phyloP scores from a whole-genome alignment of 2,797 vertebrate genomes.

The Pachyuromys duprasi region DNA sequence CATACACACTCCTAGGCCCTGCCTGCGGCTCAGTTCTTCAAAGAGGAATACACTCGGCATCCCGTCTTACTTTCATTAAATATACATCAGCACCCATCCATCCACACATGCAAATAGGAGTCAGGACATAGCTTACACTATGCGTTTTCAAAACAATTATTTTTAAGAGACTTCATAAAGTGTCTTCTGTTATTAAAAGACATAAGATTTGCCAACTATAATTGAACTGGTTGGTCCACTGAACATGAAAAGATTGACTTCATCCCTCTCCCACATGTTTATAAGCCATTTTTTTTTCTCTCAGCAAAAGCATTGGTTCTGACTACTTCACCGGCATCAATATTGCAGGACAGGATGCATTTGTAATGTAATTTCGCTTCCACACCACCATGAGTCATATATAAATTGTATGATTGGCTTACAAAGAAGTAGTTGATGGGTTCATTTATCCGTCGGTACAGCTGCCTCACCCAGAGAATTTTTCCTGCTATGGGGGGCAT shows the following conservation, averaged over 20 bases:
- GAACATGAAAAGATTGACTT: neutral
- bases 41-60: neutral
- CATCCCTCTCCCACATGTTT: constrained; percentile 28
- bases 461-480: constrained; percentile 91
- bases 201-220: constrained; percentile 49
- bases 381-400: neutral
- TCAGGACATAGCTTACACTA: neutral
- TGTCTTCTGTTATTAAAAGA: constrained; percentile 50
- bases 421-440: constrained; percentile 91
- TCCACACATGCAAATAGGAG: neutral
- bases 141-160: constrained; percentile 27
- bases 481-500: constrained; percentile 91
- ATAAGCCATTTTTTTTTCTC: constrained; percentile 46
- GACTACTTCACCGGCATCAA: constrained; percentile 17
- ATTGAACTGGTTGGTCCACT: constrained; percentile 38
- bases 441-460: constrained; percentile 90
- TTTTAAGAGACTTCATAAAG: constrained; percentile 51
- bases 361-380: neutral
- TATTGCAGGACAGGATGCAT: neutral
- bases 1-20: neutral
- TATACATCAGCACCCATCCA: neutral
- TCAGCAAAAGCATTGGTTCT: constrained; percentile 4
- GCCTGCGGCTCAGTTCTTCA: neutral
- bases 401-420: constrained; percentile 73
- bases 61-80: neutral